Evolutionary conservation across 2,113 vertebrate species (phyloP), one percentile per base, ranked within the genome.

Genomic region (Chloebia gouldiae): DNA sequence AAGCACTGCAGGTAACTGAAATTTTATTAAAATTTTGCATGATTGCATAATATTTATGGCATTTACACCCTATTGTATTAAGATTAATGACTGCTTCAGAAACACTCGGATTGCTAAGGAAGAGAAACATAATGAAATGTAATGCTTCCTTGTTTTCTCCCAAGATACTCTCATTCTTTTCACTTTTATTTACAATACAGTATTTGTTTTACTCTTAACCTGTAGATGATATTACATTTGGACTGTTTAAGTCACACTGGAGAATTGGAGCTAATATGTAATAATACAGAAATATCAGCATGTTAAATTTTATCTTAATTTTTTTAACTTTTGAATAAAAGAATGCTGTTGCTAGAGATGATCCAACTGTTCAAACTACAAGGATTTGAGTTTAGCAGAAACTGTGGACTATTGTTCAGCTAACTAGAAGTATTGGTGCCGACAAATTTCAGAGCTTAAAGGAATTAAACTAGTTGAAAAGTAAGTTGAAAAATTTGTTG

Each of bases 401-500:
- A 78, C 33, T 51, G 37, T 11, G 13, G 39, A 37, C 82, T 64
- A 15, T 42, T 65, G 35, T 66, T 84, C 44, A 57, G 28, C 47
- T 88, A 61, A 66, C 65, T 71, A 68, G 27, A 92, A 40, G n/a
- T 75, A 93, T 39, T 69, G 77, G 87, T 89, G 65, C 35, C 61
- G 39, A 17, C 22, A 93, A 93, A 87, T 79, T 92, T 92, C 73
- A 89, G 85, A 87, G n/a, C 40, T 91, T 86, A 78, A 89, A 94
- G 60, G 20, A 89, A 73, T 71, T 75, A 91, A 37, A 83, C 22
- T 71, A 60, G 51, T 39, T 65, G 70, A 79, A 89, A 93, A 91
- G 53, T 21, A 89, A 92, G 91, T 60, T 60, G 72, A 95, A 92
- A 94, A 93, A 96, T 90, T 95, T n/a, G 94, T 89, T 78, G 28